Evolutionary conservation across 2,888 invertebrate genomes (phyloP).

Genomic region (Stenolophus ochropezus): DNA sequence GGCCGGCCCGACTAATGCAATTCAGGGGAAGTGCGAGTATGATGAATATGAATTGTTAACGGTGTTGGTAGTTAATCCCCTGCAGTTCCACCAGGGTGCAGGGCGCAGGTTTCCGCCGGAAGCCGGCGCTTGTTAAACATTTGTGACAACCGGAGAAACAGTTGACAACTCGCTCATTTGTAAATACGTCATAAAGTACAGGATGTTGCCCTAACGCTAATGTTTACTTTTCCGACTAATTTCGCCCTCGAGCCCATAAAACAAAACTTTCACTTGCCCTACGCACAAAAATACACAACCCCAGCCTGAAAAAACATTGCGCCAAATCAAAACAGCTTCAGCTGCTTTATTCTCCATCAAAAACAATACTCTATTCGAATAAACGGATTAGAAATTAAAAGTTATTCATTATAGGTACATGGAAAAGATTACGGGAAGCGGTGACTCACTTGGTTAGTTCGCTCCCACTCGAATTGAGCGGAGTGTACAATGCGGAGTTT

Average conservation of each 20-base stretch:
- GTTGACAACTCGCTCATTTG: slow-evolving; percentile 53
- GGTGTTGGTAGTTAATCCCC: background rate
- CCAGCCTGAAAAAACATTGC: background rate
- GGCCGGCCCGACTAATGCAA: background rate
- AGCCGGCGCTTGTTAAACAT: slow-evolving; percentile 52
- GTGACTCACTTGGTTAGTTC: background rate
- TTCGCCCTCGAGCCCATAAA: background rate
- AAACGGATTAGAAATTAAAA: background rate
- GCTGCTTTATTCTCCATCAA: background rate
- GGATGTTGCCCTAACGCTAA: slow-evolving; percentile 15
- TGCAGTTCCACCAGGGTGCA: slow-evolving; percentile 4
- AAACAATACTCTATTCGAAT: background rate
- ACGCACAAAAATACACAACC: background rate
- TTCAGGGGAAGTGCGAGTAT: background rate
- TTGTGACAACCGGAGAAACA: slow-evolving; percentile 55
- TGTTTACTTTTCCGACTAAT: slow-evolving; percentile 28
- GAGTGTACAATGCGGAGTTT: too few species aligned
- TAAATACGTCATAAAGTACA: slow-evolving; percentile 47
- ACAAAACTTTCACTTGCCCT: background rate
- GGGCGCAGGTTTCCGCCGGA: slow-evolving; percentile 20
- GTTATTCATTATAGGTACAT: background rate
- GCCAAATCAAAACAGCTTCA: background rate
- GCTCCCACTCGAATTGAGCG: too few species aligned
- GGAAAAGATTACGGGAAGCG: too few species aligned
- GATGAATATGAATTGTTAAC: slow-evolving; percentile 9